Evolutionary conservation across 2,888 invertebrate genomes (phyloP), one percentile per base, ranked within the genome.

Genomic region (Cabera pusaria): DNA sequence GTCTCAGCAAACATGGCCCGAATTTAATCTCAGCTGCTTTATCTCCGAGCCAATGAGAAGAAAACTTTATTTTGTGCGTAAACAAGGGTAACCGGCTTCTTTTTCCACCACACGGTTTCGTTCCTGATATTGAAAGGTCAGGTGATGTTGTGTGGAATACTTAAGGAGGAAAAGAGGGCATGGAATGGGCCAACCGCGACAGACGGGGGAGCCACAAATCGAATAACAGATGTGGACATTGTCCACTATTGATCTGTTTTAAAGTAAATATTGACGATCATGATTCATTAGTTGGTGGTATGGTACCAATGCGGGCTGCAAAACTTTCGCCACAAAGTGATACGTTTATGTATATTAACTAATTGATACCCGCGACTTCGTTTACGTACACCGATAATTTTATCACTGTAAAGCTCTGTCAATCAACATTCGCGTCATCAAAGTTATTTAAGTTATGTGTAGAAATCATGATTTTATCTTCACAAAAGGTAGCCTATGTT

Each of bases 41-140:
- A 81, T 81, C 73, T 77, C 52, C 50, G 52, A 68, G 63, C 69
- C 79, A 81, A 78, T 80, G 81, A 76, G 76, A 81, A 78, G 78
- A 80, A 84, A 85, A 83, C 79, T 85, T 83, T 82, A 81, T 84
- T 84, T 76, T 75, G 74, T 78, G 67, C 70, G 85, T 79, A 84
- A 84, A 86, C 81, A 85, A 70, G 75, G 75, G 71, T 78, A 79
- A 80, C 80, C 72, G 73, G 65, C 66, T 74, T 63, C 67, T 75
- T 77, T 71, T 78, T 74, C 68, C 72, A 62, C 20, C 63, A 68
- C 68, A 65, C 65, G 66, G 62, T 52, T 72, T 56, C 58, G 62
- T 46, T 67, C 56, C 64, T 69, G 67, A 70, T 79, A 79, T 79
- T 76, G 71, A 74, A 76, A 72, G 76, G 75, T 70, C 72, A 77